Percentiles rank a stretch among this genome's conserved stretches.
Evolutionary conservation across 1,140 invertebrate genomes (phyloP).

Genomic region (Bathynomus jamesi): DNA sequence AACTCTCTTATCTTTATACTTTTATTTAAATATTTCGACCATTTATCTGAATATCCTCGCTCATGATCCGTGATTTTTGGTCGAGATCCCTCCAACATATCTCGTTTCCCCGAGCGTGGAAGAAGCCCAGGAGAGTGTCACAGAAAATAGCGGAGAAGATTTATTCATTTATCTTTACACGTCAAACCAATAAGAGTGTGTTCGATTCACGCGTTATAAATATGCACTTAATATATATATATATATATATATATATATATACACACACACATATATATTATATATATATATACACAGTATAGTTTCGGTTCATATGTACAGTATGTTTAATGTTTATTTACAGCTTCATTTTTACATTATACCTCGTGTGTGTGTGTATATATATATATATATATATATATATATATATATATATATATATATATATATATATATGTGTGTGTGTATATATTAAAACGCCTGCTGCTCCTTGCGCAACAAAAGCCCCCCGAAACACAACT

Average conservation of each 20-base stretch:
- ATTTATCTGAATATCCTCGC: background rate
- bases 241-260: constrained; percentile 19
- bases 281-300: constrained; percentile 1
- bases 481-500: background rate
- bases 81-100: background rate
- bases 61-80: background rate
- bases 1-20: background rate
- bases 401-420: constrained; percentile 17
- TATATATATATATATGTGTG: constrained; percentile 14
- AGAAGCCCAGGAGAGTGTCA: background rate
- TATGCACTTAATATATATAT: constrained; percentile 9
- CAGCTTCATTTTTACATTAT: constrained; percentile 16
- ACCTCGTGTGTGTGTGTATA: constrained; percentile 14
- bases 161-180: background rate
- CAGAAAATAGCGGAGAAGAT: background rate
- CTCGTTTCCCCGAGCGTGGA: background rate
- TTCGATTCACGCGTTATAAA: background rate
- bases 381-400: constrained; percentile 15
- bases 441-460: background rate
- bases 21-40: background rate
- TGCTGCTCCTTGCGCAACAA: background rate
- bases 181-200: background rate
- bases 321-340: background rate
- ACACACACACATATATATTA: constrained; percentile 8
- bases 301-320: background rate